phyloP scores from a whole-genome alignment of 2,888 invertebrate species.

The Barypeithes pellucidus region DNA sequence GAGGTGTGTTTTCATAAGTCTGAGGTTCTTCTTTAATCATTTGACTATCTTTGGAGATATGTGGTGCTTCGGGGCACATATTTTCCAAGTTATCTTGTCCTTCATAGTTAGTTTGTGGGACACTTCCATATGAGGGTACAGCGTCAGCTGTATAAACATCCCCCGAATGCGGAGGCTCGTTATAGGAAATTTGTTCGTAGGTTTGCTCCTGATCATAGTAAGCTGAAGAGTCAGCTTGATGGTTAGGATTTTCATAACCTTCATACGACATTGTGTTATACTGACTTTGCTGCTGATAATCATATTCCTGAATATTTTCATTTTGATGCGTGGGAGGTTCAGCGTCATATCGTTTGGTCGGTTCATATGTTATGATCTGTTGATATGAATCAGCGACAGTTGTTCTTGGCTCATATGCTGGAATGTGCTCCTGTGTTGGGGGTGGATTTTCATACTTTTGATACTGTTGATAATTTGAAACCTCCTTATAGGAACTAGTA shows the following conservation, averaged over 20 bases:
- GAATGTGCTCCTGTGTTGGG: neutral
- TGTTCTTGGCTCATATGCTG: slow-evolving; percentile 8
- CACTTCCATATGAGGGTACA: neutral
- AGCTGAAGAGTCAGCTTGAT: neutral
- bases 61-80: slow-evolving; percentile 36
- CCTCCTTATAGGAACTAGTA: neutral
- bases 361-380: neutral
- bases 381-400: neutral
- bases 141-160: slow-evolving; percentile 4
- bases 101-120: neutral
- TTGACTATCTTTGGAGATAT: slow-evolving; percentile 26
- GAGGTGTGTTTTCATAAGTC: slow-evolving; percentile 2
- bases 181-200: slow-evolving; percentile 9
- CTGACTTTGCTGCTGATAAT: slow-evolving; percentile 11
- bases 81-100: neutral
- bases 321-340: neutral
- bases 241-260: neutral
- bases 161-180: neutral
- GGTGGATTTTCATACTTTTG: neutral
- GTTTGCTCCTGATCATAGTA: slow-evolving; percentile 12
- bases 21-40: slow-evolving; percentile 9
- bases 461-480: slow-evolving; percentile 4
- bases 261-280: slow-evolving; percentile 1
- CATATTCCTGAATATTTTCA: slow-evolving; percentile 26
- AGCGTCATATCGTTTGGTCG: neutral